Percentiles rank a stretch among this genome's conserved stretches.
Conservation (phyloP, 2,113 vertebrate genomes). For the Mastomys natalensis region DNA sequence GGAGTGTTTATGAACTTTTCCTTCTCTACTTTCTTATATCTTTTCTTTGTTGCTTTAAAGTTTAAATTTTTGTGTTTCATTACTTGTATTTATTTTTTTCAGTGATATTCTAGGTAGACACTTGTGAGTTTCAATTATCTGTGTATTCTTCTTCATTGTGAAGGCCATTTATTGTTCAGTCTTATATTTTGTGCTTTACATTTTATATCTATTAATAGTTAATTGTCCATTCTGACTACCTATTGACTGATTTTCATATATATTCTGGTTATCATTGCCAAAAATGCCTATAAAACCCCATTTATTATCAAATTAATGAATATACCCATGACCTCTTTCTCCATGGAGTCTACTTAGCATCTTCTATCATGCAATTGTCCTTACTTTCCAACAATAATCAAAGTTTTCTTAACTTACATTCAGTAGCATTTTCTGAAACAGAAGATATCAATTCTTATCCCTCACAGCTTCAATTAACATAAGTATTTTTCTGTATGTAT, state of each 20-base stretch:
- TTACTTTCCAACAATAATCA: not conserved
- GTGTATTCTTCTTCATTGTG: not conserved
- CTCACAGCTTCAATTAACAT: not conserved
- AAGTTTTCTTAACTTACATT: not conserved
- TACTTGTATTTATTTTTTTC: not conserved
- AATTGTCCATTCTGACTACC: too few species aligned
- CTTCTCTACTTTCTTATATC: not conserved
- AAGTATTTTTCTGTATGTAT: not conserved
- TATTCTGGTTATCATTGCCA: too few species aligned
- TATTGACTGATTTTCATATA: too few species aligned
- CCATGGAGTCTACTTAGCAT: not conserved
- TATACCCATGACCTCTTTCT: too few species aligned
- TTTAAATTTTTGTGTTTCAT: not conserved
- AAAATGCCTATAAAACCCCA: too few species aligned
- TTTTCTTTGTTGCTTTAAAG: not conserved
- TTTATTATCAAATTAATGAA: too few species aligned
- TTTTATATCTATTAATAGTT: too few species aligned
- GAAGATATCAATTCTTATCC: not conserved
- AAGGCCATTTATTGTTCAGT: not conserved
- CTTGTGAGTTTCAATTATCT: not conserved
- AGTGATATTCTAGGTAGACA: not conserved
- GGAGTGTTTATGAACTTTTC: not conserved
- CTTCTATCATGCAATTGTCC: not conserved
- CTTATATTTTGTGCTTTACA: too few species aligned
- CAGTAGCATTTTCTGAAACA: not conserved